A percentile compares a stretch with the other conserved stretches of the same genome.
Conservation (phyloP, 2,113 vertebrate species). For the Lipotes vexillifer region DNA sequence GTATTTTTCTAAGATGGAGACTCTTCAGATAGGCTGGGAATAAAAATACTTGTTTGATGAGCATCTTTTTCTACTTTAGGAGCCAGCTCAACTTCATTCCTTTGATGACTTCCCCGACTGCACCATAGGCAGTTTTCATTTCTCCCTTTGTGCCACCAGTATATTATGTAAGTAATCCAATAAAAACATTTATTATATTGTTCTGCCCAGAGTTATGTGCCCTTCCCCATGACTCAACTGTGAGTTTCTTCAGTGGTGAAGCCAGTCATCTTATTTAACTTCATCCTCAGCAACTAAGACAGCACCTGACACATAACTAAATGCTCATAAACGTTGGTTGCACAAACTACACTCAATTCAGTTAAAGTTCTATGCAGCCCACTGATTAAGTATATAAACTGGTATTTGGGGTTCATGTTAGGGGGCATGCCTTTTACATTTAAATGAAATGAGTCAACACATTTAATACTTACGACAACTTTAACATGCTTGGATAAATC, state of each 20-base stretch:
- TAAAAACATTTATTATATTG: not conserved
- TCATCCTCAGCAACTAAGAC: not conserved
- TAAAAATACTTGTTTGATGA: not conserved
- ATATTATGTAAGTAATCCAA: accelerated
- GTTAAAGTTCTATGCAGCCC: not conserved
- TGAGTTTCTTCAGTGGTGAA: not conserved
- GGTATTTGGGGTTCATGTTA: not conserved
- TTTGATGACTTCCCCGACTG: not conserved
- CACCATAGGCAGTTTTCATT: not conserved
- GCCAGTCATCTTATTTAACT: not conserved
- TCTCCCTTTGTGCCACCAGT: not conserved
- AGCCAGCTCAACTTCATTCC: not conserved
- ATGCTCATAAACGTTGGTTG: not conserved
- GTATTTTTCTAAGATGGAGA: not conserved
- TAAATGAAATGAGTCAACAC: not conserved
- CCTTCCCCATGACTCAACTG: not conserved
- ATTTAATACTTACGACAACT: conserved; percentile 84
- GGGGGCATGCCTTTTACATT: not conserved
- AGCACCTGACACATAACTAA: not conserved
- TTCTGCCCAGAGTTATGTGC: not conserved
- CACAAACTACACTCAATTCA: not conserved
- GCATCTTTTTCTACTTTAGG: not conserved
- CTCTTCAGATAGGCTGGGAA: not conserved
- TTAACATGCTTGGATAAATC: conserved; percentile 89
- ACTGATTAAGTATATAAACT: not conserved